Base-by-base conservation (phyloP, 2,797 vertebrate species). In the Diglossa cyanea region DNA sequence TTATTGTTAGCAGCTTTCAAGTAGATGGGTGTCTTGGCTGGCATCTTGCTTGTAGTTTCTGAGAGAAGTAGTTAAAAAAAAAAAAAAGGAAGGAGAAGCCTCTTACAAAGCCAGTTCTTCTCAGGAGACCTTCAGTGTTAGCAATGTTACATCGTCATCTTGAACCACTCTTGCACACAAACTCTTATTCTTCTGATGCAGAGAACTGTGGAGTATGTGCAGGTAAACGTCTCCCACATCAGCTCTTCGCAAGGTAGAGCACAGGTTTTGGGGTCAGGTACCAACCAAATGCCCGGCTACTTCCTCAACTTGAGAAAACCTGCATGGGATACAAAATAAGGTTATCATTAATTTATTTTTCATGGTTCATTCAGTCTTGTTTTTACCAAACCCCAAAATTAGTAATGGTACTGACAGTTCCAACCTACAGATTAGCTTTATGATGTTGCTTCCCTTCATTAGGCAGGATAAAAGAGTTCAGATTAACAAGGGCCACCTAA, bases 21-120 rank as follows among this genome's bases (percentile, higher is more conserved):
- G 95, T 99, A 99, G 91, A 99, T 99, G 18, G 99, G 99, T 19
- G 98, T 99, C 98, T 99, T 99, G 28, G 99, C 99, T 77, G 99
- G 99, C 99, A 99, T 99, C 93, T 97, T 98, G 97, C 86, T 65
- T 48, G 71, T 62, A 51, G 78, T 80, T 80, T 95, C 73, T 89
- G 81, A 86, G 18, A 88, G 10, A 44, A 67, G 71, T 33, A 91
- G 79, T 72, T 63, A 83, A 50, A 67, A 63, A 51, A 40, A 81
- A 60, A 17, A 17, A 68, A 35, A 13, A 21, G 62, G 24, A 85
- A 26, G 19, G 48, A 48, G 76, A 67, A 97, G 74, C 51, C 66
- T 81, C 92, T 94, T 92, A 71, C 8, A 55, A 44, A 78, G 42
- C 70, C 71, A 78, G 45, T 39, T 58, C 77, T 30, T 74, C 31